Base-by-base conservation (phyloP, 2,113 vertebrate genomes). In the Phalacrocorax aristotelis region DNA sequence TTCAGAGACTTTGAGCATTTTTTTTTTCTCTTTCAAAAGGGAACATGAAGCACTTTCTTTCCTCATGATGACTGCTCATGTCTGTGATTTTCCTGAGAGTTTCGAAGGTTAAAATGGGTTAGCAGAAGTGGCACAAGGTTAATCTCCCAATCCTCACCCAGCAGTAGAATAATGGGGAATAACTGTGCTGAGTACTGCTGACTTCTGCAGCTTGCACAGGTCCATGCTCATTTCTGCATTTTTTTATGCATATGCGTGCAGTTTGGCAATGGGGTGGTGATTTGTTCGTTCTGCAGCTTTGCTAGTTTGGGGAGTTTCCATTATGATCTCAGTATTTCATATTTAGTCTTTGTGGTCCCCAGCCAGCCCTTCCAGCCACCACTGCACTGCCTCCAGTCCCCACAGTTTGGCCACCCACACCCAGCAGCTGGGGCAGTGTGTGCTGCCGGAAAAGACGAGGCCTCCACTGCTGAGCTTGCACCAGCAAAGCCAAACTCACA, bases 401-500 rank as follows among this genome's bases (percentile, higher is more conserved):
- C 44, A 26, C 0, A 0, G 27, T 30, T 83, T 80, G 71, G 12
- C 25, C 14, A 34, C n/a, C 7, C 1, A 2, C 3, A 38, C 25
- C 23, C 23, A 42, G 15, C 29, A 72, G 51, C 32, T 1, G 0
- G 11, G 22, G 25, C 40, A 70, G 13, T 0, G 1, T 12, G 5
- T 1, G 1, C 65, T 74, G 61, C 30, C 4, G 3, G 18, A 23
- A 75, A 4, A 9, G 38, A 26, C 0, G 2, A 71, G 16, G 13
- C 4, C 6, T 74, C n/a, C 1, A 1, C 49, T 42, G 60, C 1
- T 52, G 44, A 83, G 20, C 32, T 83, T 55, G 36, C 10, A 17
- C 14, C 2, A 2, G 13, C 38, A 75, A 25, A 74, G 54, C 10
- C 1, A 1, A 40, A 21, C 13, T 70, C 25, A 29, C 0, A 11